Percentiles rank a stretch among this genome's conserved stretches.
Conservation (phyloP, 2,797 vertebrate genomes). For the Leptatherina wallacei region DNA sequence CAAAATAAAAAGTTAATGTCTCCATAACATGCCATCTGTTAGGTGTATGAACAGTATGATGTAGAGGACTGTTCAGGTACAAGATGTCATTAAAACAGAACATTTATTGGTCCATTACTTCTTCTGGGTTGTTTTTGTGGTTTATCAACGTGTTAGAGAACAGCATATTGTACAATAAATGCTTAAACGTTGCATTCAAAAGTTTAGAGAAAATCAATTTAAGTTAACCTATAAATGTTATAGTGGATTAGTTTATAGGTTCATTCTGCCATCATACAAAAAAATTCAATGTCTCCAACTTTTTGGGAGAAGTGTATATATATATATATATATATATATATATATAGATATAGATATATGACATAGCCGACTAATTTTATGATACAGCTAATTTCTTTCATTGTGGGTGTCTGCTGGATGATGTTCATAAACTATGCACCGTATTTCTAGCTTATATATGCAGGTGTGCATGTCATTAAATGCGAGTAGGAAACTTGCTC, state of each 20-base stretch:
- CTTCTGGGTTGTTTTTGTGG: too few relatives aligned
- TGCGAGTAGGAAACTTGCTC: conserved; percentile 45
- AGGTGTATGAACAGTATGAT: too few relatives aligned
- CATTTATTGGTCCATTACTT: too few relatives aligned
- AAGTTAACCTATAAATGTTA: not conserved
- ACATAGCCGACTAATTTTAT: not conserved
- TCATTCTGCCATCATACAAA: not conserved
- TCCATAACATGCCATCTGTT: too few relatives aligned
- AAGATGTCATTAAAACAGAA: too few relatives aligned
- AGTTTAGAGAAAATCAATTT: not conserved
- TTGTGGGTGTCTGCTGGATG: conserved; percentile 24
- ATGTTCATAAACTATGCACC: conserved; percentile 15
- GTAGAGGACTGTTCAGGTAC: too few relatives aligned
- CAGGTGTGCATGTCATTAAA: conserved; percentile 30
- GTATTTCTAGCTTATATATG: conserved; percentile 23
- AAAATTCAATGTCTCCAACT: not conserved
- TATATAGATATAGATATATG: too few relatives aligned
- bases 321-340: too few relatives aligned
- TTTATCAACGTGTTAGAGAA: too few relatives aligned
- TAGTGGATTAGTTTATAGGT: not conserved
- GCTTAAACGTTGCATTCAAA: not conserved
- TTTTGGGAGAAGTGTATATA: too few relatives aligned
- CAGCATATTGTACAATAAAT: too few relatives aligned
- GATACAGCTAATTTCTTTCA: not conserved
- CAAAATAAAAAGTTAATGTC: too few relatives aligned